Conservation (phyloP, 2,113 vertebrate genomes). For the Dolichallabes microphthalmus region DNA sequence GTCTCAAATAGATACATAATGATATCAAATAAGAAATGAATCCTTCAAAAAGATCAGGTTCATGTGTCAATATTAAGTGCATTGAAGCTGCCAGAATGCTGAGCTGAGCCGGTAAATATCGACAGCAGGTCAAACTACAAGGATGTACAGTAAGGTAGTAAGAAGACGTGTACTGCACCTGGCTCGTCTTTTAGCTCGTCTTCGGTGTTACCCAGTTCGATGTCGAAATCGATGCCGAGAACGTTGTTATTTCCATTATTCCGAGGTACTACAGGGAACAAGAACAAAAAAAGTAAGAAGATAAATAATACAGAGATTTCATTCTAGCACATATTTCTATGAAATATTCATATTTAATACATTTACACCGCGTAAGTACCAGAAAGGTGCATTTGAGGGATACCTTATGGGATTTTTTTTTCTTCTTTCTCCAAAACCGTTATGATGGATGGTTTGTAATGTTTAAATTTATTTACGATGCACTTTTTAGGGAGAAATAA, state of each 20-base stretch:
- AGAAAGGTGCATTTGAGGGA: not conserved
- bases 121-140: not conserved
- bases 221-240: conserved; percentile 83
- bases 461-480: not conserved
- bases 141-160: not conserved
- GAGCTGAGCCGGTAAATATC: conserved; percentile 8
- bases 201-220: conserved; percentile 89
- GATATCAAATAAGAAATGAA: not conserved
- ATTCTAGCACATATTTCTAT: not conserved
- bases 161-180: conserved; percentile 69
- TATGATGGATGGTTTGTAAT: not conserved
- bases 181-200: conserved; percentile 89
- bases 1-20: not conserved
- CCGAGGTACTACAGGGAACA: conserved; percentile 80
- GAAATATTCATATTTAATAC: not conserved
- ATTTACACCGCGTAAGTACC: not conserved
- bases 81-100: not conserved
- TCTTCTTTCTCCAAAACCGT: not conserved
- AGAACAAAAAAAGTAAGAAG: conserved; percentile 44
- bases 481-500: not conserved
- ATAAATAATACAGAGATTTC: not conserved
- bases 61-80: not conserved
- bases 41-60: not conserved
- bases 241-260: conserved; percentile 83
- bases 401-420: not conserved